Conservation (phyloP, 2,113 vertebrate genomes). For the Burhinus bistriatus region DNA sequence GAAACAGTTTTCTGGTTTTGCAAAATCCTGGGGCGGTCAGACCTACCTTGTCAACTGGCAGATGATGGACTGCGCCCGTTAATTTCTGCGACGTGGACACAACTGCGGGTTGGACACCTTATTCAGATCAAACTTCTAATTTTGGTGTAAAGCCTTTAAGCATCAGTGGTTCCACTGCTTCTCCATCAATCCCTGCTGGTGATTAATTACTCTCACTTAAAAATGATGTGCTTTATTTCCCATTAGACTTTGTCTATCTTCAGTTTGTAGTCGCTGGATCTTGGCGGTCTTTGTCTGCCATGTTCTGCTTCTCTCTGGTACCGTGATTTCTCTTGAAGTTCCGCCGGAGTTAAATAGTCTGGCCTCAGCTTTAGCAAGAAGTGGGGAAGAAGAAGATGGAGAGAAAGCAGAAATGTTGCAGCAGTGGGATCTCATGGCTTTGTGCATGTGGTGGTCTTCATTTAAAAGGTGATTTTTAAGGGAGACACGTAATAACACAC, state of each 20-base stretch:
- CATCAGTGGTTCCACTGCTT: neutral
- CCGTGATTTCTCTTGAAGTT: neutral
- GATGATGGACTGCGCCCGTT: neutral
- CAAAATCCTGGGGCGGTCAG: accelerated
- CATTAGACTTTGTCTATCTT: neutral
- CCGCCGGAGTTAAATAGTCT: neutral
- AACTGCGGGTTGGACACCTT: neutral
- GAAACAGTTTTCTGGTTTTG: neutral
- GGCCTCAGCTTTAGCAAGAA: neutral
- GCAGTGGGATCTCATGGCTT: neutral
- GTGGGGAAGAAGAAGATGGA: neutral
- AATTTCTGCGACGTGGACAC: neutral
- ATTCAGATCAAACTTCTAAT: neutral
- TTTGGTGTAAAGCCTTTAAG: neutral
- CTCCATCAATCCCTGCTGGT: neutral
- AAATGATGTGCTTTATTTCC: neutral
- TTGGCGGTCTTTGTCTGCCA: neutral
- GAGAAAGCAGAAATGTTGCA: neutral
- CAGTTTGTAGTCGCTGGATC: neutral
- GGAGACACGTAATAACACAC: neutral
- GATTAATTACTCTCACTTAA: neutral
- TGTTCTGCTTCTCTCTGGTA: neutral
- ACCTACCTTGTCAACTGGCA: neutral
- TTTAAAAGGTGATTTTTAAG: neutral
- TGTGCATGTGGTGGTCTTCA: neutral